Conservation (phyloP, 2,113 vertebrate genomes). For the Galemys pyrenaicus region DNA sequence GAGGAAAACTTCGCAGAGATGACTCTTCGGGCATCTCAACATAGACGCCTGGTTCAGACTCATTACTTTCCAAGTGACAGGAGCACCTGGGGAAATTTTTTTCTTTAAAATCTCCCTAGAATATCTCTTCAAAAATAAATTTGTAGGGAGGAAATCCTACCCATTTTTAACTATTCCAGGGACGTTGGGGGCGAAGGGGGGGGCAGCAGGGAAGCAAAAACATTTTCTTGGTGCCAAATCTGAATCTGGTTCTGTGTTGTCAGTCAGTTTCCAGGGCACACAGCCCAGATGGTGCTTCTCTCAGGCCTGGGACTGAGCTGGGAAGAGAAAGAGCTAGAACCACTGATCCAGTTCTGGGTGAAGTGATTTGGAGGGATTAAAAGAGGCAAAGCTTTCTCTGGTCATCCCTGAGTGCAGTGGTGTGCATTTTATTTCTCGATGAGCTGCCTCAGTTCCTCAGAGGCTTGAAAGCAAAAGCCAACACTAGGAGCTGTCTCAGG, state of each 20-base stretch:
- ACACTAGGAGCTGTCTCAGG: neutral
- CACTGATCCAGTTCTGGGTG: neutral
- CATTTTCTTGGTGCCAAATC: slow-evolving; percentile 11
- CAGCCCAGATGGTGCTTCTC: neutral
- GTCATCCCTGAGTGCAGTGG: neutral
- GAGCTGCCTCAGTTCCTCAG: neutral
- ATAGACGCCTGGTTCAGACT: neutral
- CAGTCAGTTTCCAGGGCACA: neutral
- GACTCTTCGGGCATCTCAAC: neutral
- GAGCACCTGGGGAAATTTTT: slow-evolving; percentile 47
- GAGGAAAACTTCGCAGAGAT: neutral
- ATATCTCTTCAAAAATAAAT: slow-evolving; percentile 24
- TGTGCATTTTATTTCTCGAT: neutral
- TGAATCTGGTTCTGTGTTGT: neutral
- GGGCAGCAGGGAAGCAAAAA: neutral
- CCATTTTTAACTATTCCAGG: slow-evolving; percentile 13
- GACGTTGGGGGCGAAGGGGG: neutral
- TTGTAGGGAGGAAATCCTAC: slow-evolving; percentile 15
- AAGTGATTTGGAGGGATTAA: neutral
- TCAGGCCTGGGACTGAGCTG: neutral
- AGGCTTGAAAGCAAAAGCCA: neutral
- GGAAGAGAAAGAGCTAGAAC: neutral
- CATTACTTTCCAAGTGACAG: neutral
- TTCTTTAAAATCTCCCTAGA: slow-evolving; percentile 28
- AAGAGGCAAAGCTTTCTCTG: neutral